These are phyloP conservation scores for Drosophila parthenogenetica DNA, from an alignment of 2,888 invertebrate genomes.

Conservation along the genomic window DNA sequence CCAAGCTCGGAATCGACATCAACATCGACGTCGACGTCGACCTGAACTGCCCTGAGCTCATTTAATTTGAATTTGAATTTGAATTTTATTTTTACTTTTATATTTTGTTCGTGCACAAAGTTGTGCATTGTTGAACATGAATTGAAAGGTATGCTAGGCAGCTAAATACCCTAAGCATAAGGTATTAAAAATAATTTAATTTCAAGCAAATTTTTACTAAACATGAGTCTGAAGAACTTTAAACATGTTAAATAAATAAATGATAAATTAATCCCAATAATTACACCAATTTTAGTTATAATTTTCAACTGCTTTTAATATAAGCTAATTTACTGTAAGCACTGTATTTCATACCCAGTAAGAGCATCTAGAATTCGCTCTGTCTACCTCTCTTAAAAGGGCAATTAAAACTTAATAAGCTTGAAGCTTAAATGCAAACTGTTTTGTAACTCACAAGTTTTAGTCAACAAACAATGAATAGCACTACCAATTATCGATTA, in stretches of 20 bases:
- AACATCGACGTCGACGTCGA: constrained; percentile 24
- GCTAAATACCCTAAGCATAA: not conserved
- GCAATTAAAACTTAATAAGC: constrained; percentile 57
- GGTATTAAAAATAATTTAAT: too few species aligned
- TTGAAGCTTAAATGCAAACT: constrained; percentile 35
- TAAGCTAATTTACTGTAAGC: too few species aligned
- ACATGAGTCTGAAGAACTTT: too few species aligned
- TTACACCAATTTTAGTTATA: too few species aligned
- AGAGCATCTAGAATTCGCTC: constrained; percentile 17
- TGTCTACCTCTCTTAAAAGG: not conserved
- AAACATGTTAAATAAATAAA: too few species aligned
- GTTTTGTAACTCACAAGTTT: constrained; percentile 1
- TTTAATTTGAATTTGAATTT: constrained; percentile 61
- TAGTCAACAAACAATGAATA: constrained; percentile 22
- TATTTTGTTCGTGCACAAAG: constrained; percentile 24
- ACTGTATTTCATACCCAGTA: not conserved
- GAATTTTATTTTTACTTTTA: constrained; percentile 29
- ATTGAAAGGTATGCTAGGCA: not conserved
- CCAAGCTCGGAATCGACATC: constrained; percentile 38
- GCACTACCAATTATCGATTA: constrained; percentile 15
- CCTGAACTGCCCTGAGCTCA: constrained; percentile 52
- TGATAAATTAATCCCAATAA: too few species aligned
- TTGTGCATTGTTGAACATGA: not conserved
- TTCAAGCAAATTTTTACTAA: too few species aligned
- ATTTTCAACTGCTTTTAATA: too few species aligned